Conservation (phyloP, 2,888 invertebrate genomes). For the Hirtodrosophila histrioides region DNA sequence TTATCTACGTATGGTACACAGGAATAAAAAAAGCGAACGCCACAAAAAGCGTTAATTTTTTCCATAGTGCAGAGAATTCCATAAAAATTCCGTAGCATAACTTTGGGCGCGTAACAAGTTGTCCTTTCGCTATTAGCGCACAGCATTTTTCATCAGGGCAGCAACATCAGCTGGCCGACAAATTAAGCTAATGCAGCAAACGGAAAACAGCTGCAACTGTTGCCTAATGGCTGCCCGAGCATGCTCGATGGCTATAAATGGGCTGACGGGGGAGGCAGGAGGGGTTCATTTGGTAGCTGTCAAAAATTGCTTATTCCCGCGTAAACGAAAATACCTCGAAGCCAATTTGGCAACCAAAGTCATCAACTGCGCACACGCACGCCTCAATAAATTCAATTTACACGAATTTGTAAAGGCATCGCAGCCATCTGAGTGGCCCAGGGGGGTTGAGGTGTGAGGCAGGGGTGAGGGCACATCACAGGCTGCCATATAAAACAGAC, state of each 20-base stretch:
- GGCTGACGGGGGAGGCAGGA: neutral
- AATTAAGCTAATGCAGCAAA: conserved; percentile 71
- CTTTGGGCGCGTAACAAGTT: conserved; percentile 73
- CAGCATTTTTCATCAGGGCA: conserved; percentile 52
- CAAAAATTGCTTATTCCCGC: conserved; percentile 52
- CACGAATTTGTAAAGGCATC: conserved; percentile 77
- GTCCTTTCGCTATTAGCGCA: conserved; percentile 51
- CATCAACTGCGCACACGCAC: conserved; percentile 77
- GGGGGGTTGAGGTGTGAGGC: neutral
- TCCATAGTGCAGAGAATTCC: conserved; percentile 25
- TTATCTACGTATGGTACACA: too few relatives aligned
- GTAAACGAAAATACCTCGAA: conserved; percentile 60
- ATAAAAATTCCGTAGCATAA: conserved; percentile 65
- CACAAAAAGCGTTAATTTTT: too few relatives aligned
- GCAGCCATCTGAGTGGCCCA: conserved; percentile 9
- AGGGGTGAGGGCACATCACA: conserved; percentile 8
- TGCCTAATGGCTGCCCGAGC: conserved; percentile 41
- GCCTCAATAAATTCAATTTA: conserved; percentile 81
- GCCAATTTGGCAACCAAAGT: conserved; percentile 78
- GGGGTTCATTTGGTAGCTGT: conserved; percentile 24
- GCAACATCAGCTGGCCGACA: conserved; percentile 60
- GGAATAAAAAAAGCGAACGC: too few relatives aligned
- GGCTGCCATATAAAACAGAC: conserved; percentile 52
- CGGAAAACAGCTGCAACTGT: conserved; percentile 64
- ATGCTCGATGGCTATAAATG: neutral